Conservation (phyloP, 1,140 invertebrate genomes). For the Steinernema feltiae region DNA sequence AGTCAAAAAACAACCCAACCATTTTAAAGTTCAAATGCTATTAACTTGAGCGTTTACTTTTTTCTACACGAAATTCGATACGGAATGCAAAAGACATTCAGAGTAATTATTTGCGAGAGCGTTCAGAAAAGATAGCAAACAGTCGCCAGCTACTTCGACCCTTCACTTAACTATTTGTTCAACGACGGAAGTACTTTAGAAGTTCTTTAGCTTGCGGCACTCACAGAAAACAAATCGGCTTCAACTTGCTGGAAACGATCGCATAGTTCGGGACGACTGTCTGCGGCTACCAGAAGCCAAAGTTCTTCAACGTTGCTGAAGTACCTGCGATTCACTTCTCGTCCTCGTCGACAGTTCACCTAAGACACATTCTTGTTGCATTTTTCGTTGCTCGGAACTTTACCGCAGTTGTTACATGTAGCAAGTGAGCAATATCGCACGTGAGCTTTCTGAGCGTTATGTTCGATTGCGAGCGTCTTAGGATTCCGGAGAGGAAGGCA, state of each 20-base stretch:
- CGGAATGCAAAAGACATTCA: too few species aligned
- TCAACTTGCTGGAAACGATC: conserved; percentile 23
- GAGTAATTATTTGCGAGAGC: too few species aligned
- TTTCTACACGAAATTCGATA: too few species aligned
- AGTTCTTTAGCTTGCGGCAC: not conserved
- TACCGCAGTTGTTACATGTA: conserved; percentile 17
- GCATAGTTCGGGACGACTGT: conserved; percentile 17
- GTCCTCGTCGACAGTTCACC: conserved; percentile 20
- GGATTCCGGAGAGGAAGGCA: not conserved
- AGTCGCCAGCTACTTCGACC: not conserved
- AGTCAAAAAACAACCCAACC: too few species aligned
- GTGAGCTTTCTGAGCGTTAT: conserved; percentile 28
- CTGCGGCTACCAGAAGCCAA: conserved; percentile 31
- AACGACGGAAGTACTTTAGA: not conserved
- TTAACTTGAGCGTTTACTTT: too few species aligned
- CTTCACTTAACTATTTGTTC: not conserved
- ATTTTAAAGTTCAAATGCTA: too few species aligned
- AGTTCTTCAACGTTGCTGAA: conserved; percentile 34
- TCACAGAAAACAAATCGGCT: conserved; percentile 27
- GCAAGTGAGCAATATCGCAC: conserved; percentile 28
- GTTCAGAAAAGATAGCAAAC: too few species aligned
- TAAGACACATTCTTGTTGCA: too few species aligned
- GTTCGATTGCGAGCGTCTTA: too few species aligned
- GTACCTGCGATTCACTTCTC: conserved; percentile 25
- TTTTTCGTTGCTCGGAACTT: too few species aligned